phyloP scores from a whole-genome alignment of 2,113 vertebrate species.

The Girardinichthys multiradiatus region DNA sequence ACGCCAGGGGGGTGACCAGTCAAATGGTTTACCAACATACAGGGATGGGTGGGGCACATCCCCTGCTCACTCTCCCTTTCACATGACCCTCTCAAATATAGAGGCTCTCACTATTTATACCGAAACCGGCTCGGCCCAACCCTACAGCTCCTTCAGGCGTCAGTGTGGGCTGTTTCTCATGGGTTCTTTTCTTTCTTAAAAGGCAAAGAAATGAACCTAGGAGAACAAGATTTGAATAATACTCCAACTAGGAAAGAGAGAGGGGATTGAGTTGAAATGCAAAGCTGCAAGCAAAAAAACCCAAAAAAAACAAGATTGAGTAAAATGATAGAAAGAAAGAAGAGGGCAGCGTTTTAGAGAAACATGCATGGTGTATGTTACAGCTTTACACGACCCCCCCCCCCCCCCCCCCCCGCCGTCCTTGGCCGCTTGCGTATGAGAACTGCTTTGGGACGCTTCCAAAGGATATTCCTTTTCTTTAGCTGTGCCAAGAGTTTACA shows the following conservation, averaged over 20 bases:
- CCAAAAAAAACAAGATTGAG: conserved; percentile 12
- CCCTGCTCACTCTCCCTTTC: conserved; percentile 41
- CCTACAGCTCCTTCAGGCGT: conserved; percentile 12
- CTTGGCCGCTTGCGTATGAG: conserved; percentile 15
- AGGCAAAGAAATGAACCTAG: conserved; percentile 12
- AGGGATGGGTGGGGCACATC: conserved; percentile 53
- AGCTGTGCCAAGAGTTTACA: conserved; percentile 59
- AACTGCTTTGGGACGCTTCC: conserved; percentile 61
- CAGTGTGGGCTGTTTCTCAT: conserved; percentile 16
- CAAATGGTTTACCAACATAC: conserved; percentile 47
- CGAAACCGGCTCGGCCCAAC: conserved; percentile 31
- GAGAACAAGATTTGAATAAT: conserved; percentile 3
- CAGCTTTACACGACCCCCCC: conserved; percentile 26
- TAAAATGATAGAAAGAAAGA: conserved; percentile 18
- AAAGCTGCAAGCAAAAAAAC: conserved; percentile 5
- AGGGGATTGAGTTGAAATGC: conserved; percentile 1
- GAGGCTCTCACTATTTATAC: conserved; percentile 75
- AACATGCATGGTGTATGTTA: conserved; percentile 56
- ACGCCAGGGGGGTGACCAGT: conserved; percentile 49
- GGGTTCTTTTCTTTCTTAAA: conserved; percentile 5
- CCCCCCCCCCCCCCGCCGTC: background rate
- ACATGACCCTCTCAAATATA: conserved; percentile 73
- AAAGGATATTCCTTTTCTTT: conserved; percentile 62
- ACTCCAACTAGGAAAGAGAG: background rate
- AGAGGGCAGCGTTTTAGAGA: conserved; percentile 39